Percentiles rank a stretch among this genome's conserved stretches.
Evolutionary conservation across 2,113 vertebrate genomes (phyloP).

Genomic region (Pachypanchax playfairii): DNA sequence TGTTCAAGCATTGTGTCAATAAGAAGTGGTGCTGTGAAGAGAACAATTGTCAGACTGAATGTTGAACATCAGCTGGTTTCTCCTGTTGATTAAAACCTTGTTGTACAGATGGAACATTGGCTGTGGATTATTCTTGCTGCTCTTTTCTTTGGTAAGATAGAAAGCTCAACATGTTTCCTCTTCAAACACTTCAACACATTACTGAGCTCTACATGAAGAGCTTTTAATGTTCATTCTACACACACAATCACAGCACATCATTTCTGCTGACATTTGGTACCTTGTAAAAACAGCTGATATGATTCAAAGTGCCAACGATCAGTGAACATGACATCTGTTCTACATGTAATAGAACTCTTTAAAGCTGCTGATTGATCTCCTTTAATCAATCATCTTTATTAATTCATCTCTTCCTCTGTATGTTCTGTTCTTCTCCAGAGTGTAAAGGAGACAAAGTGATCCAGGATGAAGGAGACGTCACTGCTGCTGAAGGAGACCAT

Average conservation of each 20-base stretch:
- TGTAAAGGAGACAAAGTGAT: background rate
- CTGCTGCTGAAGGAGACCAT: background rate
- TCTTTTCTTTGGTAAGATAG: too few relatives aligned
- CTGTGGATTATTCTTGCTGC: too few relatives aligned
- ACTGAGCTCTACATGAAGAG: too few relatives aligned
- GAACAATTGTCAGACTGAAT: too few relatives aligned
- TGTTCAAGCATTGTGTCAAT: too few relatives aligned
- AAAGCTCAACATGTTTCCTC: background rate
- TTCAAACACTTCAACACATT: background rate
- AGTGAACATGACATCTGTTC: background rate
- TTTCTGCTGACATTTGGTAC: too few relatives aligned
- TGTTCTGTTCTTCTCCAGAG: conserved; percentile 3
- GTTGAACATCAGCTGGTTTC: background rate
- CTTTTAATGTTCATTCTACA: too few relatives aligned
- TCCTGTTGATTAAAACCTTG: background rate
- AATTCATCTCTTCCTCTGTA: conserved; percentile 3
- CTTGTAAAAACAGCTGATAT: background rate
- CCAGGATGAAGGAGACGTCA: background rate
- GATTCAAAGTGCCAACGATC: background rate
- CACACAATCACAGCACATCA: too few relatives aligned
- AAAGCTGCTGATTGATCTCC: conserved; percentile 2
- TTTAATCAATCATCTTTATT: conserved; percentile 2
- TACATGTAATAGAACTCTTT: background rate
- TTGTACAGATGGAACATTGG: too few relatives aligned
- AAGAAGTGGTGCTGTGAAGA: background rate